phyloP scores from a whole-genome alignment of 2,113 vertebrate species.

The Cettia cetti region DNA sequence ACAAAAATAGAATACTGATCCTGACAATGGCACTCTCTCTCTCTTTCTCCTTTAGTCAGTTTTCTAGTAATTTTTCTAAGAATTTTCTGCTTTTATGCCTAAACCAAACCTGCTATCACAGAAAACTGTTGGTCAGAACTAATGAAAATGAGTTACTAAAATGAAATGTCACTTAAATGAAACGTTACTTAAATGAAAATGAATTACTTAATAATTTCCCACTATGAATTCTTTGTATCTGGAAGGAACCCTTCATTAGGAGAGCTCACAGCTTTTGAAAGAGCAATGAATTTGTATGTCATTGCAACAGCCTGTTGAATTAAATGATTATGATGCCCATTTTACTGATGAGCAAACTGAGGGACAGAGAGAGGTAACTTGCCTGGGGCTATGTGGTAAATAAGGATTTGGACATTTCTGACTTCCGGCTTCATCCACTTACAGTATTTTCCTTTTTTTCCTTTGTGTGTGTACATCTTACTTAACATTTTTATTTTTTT shows the following conservation, averaged over 20 bases:
- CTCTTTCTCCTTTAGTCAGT: neutral
- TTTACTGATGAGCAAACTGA: slow-evolving; percentile 5
- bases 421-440: neutral
- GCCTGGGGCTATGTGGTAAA: neutral
- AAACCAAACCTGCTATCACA: neutral
- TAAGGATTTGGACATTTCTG: neutral
- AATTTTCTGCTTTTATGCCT: neutral
- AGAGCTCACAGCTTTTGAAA: slow-evolving; percentile 1
- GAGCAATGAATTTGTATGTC: neutral
- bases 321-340: neutral
- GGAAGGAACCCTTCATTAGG: neutral
- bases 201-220: neutral
- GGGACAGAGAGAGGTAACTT: neutral
- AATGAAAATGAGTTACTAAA: slow-evolving; percentile 4
- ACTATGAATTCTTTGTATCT: neutral
- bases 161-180: neutral
- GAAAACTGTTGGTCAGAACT: slow-evolving; percentile 23
- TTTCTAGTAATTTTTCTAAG: neutral
- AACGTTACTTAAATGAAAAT: neutral
- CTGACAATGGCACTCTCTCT: neutral
- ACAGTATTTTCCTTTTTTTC: neutral
- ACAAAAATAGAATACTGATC: neutral
- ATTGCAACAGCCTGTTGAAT: slow-evolving; percentile 23
- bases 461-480: neutral
- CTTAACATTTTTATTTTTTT: neutral